Percentiles rank a stretch among this genome's conserved stretches.
phyloP scores from a whole-genome alignment of 2,113 vertebrate species.

The Zosterops borbonicus region DNA sequence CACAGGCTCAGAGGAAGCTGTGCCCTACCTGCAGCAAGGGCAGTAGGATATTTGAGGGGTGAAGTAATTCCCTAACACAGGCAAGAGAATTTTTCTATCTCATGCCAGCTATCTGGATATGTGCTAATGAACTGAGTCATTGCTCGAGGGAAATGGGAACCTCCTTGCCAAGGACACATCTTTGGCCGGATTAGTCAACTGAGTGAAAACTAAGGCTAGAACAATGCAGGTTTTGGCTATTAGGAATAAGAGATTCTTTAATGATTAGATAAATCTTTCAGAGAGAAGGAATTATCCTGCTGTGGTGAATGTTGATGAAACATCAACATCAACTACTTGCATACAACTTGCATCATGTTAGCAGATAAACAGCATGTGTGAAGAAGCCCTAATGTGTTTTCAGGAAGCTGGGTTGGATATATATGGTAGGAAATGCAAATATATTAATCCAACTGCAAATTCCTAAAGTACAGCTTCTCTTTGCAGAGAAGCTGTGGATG shows the following conservation, averaged over 20 bases:
- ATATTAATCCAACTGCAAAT: not conserved
- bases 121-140: constrained; percentile 27
- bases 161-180: constrained; percentile 29
- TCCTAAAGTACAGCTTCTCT: not conserved
- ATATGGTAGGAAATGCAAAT: not conserved
- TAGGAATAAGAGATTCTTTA: constrained; percentile 1
- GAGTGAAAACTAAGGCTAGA: not conserved
- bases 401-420: not conserved
- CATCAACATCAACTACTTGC: not conserved
- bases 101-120: not conserved
- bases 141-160: not conserved
- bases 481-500: not conserved
- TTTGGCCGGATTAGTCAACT: not conserved
- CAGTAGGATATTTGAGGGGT: not conserved
- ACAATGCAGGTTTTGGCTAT: constrained; percentile 12
- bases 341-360: not conserved
- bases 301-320: not conserved
- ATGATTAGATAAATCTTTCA: not conserved
- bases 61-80: not conserved
- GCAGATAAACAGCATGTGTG: not conserved
- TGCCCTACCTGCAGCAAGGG: not conserved
- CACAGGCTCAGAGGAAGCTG: not conserved
- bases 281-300: not conserved
- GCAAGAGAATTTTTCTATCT: not conserved
- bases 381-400: not conserved